Conservation (phyloP, 1,140 invertebrate genomes). For the Brachystomella parvula region DNA sequence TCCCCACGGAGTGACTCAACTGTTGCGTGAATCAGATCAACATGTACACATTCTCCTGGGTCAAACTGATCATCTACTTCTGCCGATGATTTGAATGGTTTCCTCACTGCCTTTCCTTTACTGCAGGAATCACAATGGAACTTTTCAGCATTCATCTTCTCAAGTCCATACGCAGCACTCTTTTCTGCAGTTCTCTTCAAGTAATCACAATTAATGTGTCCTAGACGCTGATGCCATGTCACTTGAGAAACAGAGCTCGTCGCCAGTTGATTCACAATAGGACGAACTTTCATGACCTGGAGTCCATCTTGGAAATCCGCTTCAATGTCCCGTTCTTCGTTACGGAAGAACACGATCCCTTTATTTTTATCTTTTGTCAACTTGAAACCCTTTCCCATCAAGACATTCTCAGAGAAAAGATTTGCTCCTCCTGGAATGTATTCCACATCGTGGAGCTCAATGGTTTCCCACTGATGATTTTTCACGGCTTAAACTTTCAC, state of each 20-base stretch:
- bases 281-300: conserved; percentile 9
- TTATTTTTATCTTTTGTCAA: neutral
- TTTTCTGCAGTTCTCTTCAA: neutral
- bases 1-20: neutral
- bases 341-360: neutral
- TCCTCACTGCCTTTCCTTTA: neutral
- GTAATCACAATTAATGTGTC: conserved; percentile 5
- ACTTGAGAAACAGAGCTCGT: neutral
- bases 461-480: neutral
- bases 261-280: neutral
- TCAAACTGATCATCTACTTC: neutral
- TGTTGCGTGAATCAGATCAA: neutral
- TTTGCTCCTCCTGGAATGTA: conserved; percentile 14
- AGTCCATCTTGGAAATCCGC: neutral
- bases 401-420: conserved; percentile 19
- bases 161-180: neutral
- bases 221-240: conserved; percentile 7
- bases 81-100: conserved; percentile 2
- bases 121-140: conserved; percentile 2
- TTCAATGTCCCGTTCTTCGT: neutral
- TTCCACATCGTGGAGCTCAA: conserved; percentile 8
- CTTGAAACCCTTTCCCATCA: conserved; percentile 14
- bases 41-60: neutral
- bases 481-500: conserved; percentile 2
- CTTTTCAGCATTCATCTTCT: neutral